Evolutionary conservation across 2,888 invertebrate genomes (phyloP), one percentile per base, ranked within the genome.

Genomic region (Rapana venosa): DNA sequence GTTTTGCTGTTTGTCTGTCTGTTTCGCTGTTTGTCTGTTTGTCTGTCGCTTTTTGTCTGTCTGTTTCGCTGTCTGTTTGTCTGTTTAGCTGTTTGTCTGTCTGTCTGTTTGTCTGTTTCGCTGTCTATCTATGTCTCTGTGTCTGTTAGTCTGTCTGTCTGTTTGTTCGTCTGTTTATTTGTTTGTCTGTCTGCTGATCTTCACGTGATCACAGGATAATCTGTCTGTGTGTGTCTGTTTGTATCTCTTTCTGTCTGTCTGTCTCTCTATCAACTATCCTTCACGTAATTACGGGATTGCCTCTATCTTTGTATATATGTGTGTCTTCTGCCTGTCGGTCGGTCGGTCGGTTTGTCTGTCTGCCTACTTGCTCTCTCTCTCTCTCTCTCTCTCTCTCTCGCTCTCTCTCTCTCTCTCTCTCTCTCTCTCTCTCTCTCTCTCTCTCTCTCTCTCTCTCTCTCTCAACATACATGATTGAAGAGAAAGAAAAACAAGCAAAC

Each of bases 401-500:
- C 74, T n/a, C 74, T 30, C 74, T 26, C 8, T 74, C n/a, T n/a
- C 30, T 74, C n/a, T 74, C 74, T 74, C 30, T 74, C 74, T 74
- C 5, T 74, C 8, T 61, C 61, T 47, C 61, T 26, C 74, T 74
- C 5, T 74, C 74, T 74, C 74, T 74, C 74, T n/a, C 74, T 11
- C 74, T 74, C 74, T 74, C 30, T 74, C 30, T 74, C 74, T 74
- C 74, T 74, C 74, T 74, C n/a, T n/a, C n/a, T n/a, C n/a, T 74
- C n/a, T n/a, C 26, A 26, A 22, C 26, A 6, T 0, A 22, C 47
- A 47, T 47, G 47, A 47, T 47, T 47, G 47, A 47, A 47, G 47
- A 47, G 47, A 47, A 47, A 47, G 47, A 47, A 47, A 47, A 8
- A 47, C 47, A 47, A 47, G 47, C 47, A 47, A 47, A 8, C 47